Conservation (phyloP, 2,113 vertebrate species). For the Macrotis lagotis region DNA sequence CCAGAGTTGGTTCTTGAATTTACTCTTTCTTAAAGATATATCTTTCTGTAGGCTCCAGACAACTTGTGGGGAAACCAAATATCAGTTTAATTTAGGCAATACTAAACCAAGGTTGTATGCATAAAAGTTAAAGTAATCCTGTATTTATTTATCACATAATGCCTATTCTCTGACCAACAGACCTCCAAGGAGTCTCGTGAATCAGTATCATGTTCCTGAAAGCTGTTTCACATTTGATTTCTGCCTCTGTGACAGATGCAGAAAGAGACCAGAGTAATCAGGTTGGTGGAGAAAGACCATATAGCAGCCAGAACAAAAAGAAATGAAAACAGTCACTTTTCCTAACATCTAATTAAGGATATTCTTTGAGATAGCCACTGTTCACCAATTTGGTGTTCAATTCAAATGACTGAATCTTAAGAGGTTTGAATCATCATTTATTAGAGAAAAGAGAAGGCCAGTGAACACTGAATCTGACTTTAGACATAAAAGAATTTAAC, state of each 20-base stretch:
- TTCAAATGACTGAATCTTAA: not conserved
- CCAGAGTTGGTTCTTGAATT: not conserved
- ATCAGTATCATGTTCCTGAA: slow-evolving; percentile 17
- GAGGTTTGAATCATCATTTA: not conserved
- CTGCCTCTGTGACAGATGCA: not conserved
- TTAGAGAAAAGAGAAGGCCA: not conserved
- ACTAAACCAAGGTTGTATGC: not conserved
- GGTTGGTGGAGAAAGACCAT: not conserved
- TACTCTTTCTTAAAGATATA: not conserved
- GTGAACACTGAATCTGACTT: not conserved
- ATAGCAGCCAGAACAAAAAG: not conserved
- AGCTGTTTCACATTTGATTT: slow-evolving; percentile 44
- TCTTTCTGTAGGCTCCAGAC: slow-evolving; percentile 31
- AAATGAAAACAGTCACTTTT: not conserved
- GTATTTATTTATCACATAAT: slow-evolving; percentile 11
- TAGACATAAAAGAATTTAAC: not conserved
- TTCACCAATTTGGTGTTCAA: not conserved
- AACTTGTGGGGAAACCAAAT: slow-evolving; percentile 1
- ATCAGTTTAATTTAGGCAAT: slow-evolving; percentile 5
- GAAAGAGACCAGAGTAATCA: not conserved
- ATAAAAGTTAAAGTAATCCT: not conserved
- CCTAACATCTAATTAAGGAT: not conserved
- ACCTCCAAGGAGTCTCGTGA: slow-evolving; percentile 17
- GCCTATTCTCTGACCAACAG: not conserved
- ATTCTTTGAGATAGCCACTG: not conserved